phyloP scores from a whole-genome alignment of 2,888 invertebrate genomes.

The Macrophya alboannulata region DNA sequence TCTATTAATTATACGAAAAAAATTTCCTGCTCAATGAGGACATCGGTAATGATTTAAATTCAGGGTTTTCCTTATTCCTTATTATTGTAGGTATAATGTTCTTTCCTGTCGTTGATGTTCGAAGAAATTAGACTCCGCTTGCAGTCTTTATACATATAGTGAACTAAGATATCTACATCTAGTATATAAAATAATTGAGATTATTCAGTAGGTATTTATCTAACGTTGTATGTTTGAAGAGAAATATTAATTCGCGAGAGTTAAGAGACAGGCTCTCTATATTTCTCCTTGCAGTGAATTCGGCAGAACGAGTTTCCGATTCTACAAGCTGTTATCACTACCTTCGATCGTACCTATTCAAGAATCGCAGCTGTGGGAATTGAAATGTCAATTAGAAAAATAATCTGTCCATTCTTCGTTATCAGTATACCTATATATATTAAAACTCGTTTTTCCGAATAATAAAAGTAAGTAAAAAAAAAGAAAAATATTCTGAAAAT shows the following conservation, averaged over 20 bases:
- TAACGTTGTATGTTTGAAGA: background rate
- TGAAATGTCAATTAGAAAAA: conserved; percentile 34
- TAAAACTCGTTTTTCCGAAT: background rate
- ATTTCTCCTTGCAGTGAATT: conserved; percentile 29
- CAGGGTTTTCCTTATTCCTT: background rate
- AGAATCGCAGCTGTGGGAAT: background rate
- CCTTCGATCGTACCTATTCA: conserved; percentile 15
- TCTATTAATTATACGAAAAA: background rate
- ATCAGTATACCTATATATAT: background rate
- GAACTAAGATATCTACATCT: background rate
- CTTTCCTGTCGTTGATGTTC: background rate
- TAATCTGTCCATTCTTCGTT: conserved; percentile 37
- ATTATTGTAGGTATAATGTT: background rate
- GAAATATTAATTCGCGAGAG: background rate
- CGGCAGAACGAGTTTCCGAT: background rate
- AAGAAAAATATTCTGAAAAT: background rate
- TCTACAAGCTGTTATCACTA: background rate
- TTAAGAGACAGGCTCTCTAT: background rate
- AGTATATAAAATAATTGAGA: background rate
- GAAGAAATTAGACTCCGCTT: conserved; percentile 5
- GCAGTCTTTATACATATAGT: conserved; percentile 11
- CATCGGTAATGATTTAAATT: background rate
- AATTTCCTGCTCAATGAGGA: background rate
- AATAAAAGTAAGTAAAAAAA: background rate
- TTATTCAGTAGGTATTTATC: background rate